Evolutionary conservation across 2,797 vertebrate genomes (phyloP), one percentile per base, ranked within the genome.

Genomic region (Cynopterus sphinx): DNA sequence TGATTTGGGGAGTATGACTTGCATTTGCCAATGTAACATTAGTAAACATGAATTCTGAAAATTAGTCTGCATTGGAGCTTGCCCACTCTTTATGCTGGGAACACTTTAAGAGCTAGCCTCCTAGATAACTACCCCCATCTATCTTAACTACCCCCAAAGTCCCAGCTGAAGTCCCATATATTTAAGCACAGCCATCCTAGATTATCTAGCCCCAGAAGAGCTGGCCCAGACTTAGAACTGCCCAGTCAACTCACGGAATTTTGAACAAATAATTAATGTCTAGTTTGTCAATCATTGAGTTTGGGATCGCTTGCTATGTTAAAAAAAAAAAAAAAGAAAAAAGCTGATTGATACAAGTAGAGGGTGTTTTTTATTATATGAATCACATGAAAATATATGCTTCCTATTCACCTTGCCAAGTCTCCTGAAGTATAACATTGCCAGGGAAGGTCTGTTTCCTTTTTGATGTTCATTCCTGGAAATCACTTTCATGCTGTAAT

Each of bases 401-500:
- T 92, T 88, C 67, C 21, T 53, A n/a, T 81, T 93, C 39, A 92
- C 55, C 78, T 97, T 98, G 98, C 95, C 96, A 98, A 96, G 17
- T 55, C 98, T 98, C 98, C 98, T 98, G 97, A 98, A 98, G 98
- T 94, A 89, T 98, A 98, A 98, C 98, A 86, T 98, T 90, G 59
- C 98, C 98, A 98, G 98, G 97, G 98, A 97, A 98, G 97, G 98
- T 98, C 97, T 97, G 97, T 98, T 98, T 98, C 98, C 95, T 98
- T 98, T 98, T 97, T 92, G 96, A 98, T 98, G 98, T 98, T 97
- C 97, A 98, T 98, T 98, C 98, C 98, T 98, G 98, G 98, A 98
- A 98, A 98, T 98, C 98, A 94, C 98, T 98, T 98, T 98, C 98
- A 98, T 98, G 98, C 97, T 97, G 98, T 99, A 99, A 99, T 99